phyloP scores from a whole-genome alignment of 37 sponge, comb jelly and placozoan species.

The Dysidea cf. avara region DNA sequence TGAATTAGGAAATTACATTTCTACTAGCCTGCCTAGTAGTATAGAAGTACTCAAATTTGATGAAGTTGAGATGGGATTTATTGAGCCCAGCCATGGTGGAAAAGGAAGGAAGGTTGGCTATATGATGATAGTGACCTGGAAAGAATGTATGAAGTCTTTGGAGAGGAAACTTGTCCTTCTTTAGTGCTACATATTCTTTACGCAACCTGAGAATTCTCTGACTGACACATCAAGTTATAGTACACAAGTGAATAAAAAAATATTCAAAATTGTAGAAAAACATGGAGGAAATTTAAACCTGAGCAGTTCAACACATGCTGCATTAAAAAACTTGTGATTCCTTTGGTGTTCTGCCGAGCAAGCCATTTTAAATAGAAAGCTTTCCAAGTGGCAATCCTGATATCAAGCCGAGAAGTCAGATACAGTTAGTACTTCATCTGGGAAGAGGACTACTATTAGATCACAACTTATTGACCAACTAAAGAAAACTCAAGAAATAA shows the following conservation, averaged over 20 bases:
- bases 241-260: neutral
- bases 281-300: slow-evolving; percentile 5
- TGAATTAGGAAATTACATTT: too few species aligned
- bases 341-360: neutral
- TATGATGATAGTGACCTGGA: slow-evolving; percentile 4
- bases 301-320: slow-evolving; percentile 7
- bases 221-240: neutral
- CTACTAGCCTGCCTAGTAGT: too few species aligned
- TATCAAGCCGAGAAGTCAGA: too few species aligned
- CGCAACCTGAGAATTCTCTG: neutral
- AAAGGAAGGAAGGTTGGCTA: slow-evolving; percentile 20
- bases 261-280: neutral
- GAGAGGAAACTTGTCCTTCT: neutral
- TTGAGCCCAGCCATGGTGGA: slow-evolving; percentile 17
- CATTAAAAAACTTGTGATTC: neutral
- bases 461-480: too few species aligned
- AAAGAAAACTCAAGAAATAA: too few species aligned
- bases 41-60: too few species aligned
- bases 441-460: too few species aligned
- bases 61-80: slow-evolving; percentile 12
- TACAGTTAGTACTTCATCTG: too few species aligned
- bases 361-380: neutral
- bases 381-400: slow-evolving; percentile 9
- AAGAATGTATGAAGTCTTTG: neutral
- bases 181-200: neutral